Percentiles rank a stretch among this genome's conserved stretches.
Evolutionary conservation across 1,140 invertebrate genomes (phyloP).

Genomic region (Hyposmocoma kahamanoa): DNA sequence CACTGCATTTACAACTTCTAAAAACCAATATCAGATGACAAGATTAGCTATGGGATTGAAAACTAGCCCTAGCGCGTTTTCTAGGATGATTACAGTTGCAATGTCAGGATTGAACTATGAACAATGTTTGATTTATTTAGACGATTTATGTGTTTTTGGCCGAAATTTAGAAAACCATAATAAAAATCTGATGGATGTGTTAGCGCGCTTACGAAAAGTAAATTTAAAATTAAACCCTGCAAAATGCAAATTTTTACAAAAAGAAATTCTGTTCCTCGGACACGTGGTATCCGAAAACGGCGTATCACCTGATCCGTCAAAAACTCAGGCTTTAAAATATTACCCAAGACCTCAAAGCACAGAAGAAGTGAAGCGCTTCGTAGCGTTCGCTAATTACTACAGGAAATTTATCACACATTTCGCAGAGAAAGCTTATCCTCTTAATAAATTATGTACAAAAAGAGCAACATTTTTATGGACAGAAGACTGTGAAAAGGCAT

Average conservation of each 20-base stretch:
- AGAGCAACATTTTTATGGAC: conserved; percentile 30
- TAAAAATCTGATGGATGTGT: conserved; percentile 27
- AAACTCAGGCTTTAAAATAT: conserved; percentile 44
- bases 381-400: conserved; percentile 63
- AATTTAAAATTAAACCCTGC: conserved; percentile 51
- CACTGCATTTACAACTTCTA: conserved; percentile 59
- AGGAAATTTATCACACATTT: conserved; percentile 49
- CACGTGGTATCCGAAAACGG: conserved; percentile 53
- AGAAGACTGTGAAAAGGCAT: conserved; percentile 26
- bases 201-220: conserved; percentile 32
- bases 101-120: conserved; percentile 34
- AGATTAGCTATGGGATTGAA: conserved; percentile 57
- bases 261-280: conserved; percentile 61
- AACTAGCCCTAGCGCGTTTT: conserved; percentile 31
- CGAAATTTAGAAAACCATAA: conserved; percentile 46
- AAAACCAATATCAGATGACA: conserved; percentile 34
- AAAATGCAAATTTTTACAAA: conserved; percentile 50
- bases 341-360: conserved; percentile 48
- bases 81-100: conserved; percentile 41
- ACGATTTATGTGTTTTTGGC: conserved; percentile 56
- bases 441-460: conserved; percentile 41
- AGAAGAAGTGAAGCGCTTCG: conserved; percentile 55
- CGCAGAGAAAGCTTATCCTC: conserved; percentile 38
- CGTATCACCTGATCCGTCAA: conserved; percentile 53
- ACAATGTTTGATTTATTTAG: conserved; percentile 46